phyloP scores from a whole-genome alignment of 2,113 vertebrate species.

The Sphaerodactylus townsendi region DNA sequence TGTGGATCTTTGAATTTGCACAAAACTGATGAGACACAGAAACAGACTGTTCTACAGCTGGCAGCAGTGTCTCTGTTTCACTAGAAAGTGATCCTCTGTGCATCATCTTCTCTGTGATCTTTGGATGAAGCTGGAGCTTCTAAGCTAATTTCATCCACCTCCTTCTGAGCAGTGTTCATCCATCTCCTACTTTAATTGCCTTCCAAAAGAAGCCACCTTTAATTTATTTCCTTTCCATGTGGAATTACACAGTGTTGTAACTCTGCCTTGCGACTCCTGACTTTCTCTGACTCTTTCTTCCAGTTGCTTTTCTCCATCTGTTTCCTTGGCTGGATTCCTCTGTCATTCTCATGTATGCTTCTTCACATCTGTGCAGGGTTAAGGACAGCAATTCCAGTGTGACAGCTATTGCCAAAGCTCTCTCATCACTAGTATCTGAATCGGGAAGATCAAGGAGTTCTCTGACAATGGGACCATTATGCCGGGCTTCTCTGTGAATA shows the following conservation, averaged over 20 bases:
- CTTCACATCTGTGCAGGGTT: not conserved
- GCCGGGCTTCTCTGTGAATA: fast-evolving
- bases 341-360: not conserved
- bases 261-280: not conserved
- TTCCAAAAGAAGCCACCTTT: not conserved
- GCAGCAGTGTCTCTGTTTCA: not conserved
- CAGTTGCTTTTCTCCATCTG: fast-evolving
- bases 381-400: not conserved
- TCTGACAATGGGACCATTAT: slow-evolving; percentile 19
- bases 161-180: not conserved
- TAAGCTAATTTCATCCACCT: fast-evolving
- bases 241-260: fast-evolving
- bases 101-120: fast-evolving
- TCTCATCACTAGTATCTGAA: fast-evolving
- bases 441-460: not conserved
- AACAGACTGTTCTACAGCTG: not conserved
- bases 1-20: not conserved
- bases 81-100: not conserved
- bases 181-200: fast-evolving
- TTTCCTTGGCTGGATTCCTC: fast-evolving
- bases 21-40: not conserved
- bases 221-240: fast-evolving
- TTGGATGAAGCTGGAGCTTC: fast-evolving
- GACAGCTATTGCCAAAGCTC: not conserved
- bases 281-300: not conserved